Evolutionary conservation across 2,113 vertebrate species (phyloP).

Genomic region (Ptilorrhoa leucosticta): DNA sequence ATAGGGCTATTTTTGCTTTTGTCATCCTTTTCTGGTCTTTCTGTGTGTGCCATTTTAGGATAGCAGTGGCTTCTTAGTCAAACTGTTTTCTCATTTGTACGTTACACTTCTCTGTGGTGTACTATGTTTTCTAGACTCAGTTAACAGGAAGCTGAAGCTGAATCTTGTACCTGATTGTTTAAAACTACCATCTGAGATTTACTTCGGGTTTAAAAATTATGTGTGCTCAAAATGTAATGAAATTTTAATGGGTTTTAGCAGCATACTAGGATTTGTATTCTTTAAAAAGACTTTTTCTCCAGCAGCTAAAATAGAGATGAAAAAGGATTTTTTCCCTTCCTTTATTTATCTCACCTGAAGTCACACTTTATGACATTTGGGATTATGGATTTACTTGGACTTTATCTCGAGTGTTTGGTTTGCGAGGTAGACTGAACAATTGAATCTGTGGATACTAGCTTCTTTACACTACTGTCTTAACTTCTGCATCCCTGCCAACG

Average conservation of each 20-base stretch:
- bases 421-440: not conserved
- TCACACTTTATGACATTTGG: not conserved
- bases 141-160: not conserved
- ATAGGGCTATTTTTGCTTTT: not conserved
- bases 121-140: not conserved
- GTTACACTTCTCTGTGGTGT: not conserved
- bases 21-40: not conserved
- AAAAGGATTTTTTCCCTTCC: not conserved
- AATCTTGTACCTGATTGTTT: not conserved
- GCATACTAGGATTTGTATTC: not conserved
- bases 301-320: not conserved
- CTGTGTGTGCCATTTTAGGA: not conserved
- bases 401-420: not conserved
- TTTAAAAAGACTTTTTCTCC: not conserved
- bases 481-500: not conserved
- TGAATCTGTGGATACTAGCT: not conserved
- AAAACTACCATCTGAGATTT: not conserved
- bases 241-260: not conserved
- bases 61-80: not conserved
- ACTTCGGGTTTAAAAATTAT: not conserved
- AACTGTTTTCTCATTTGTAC: not conserved
- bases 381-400: not conserved
- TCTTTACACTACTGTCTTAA: not conserved
- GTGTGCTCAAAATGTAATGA: not conserved
- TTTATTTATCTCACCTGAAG: not conserved